A percentile compares a stretch with the other conserved stretches of the same genome.
Evolutionary conservation across 2,888 invertebrate species (phyloP).

Genomic region (Dinocampus coccinellae): DNA sequence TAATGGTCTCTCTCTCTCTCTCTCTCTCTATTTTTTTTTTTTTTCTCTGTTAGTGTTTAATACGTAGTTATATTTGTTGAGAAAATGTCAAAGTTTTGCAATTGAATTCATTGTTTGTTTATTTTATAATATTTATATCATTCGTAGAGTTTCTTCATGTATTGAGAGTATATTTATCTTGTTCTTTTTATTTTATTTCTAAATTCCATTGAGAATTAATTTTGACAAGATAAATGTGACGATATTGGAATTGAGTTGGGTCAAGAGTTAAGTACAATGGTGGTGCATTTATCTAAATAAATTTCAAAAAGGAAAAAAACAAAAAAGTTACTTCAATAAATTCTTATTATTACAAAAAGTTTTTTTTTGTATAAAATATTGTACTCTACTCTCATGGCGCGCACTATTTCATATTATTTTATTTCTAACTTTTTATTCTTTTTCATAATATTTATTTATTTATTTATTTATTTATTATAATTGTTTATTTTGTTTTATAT

Average conservation of each 20-base stretch:
- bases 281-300: conserved; percentile 9
- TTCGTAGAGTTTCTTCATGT: not conserved
- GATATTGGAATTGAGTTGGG: conserved; percentile 11
- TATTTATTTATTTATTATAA: not conserved
- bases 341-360: not conserved
- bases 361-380: not conserved
- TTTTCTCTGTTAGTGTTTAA: conserved; percentile 1
- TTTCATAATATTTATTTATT: no score
- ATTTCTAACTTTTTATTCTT: no score
- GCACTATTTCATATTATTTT: not conserved
- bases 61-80: not conserved
- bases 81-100: conserved; percentile 31
- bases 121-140: conserved; percentile 16
- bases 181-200: not conserved
- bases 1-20: no score
- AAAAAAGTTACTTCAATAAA: not conserved
- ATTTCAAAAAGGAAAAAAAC: no score
- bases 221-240: conserved; percentile 13
- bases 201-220: not conserved
- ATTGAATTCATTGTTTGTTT: conserved; percentile 1
- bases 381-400: not conserved
- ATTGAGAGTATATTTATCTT: not conserved
- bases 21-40: no score
- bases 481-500: not conserved
- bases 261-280: not conserved